Conservation (phyloP, 2,797 vertebrate species). For the Amblyopsis hoosieri region DNA sequence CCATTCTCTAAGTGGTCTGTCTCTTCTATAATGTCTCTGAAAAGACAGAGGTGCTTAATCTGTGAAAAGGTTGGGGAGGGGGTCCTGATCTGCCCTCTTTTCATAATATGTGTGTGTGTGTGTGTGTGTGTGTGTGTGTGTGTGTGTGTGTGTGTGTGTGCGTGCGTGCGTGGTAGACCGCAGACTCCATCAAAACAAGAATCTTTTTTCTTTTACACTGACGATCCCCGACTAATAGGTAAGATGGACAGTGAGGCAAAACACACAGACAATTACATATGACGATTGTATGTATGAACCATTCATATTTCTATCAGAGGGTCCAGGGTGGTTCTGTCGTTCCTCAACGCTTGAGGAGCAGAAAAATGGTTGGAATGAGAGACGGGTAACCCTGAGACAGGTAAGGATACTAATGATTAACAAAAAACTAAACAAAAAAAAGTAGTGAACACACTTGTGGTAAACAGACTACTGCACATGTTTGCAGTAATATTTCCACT, state of each 20-base stretch:
- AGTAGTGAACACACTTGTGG: too few species aligned
- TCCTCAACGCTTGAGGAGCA: constrained; percentile 65
- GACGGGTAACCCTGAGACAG: constrained; percentile 63
- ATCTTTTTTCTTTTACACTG: constrained; percentile 86
- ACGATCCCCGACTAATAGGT: constrained; percentile 86
- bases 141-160: constrained; percentile 1
- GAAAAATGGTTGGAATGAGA: constrained; percentile 75
- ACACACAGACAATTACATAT: not conserved
- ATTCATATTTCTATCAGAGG: constrained; percentile 60
- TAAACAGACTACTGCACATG: too few species aligned
- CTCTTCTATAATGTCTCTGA: too few species aligned
- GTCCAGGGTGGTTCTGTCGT: constrained; percentile 72
- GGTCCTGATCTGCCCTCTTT: not conserved
- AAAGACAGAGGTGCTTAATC: too few species aligned
- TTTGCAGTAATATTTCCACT: too few species aligned
- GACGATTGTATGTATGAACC: not conserved
- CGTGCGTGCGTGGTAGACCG: constrained; percentile 63
- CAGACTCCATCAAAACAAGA: constrained; percentile 41
- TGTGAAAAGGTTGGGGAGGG: too few species aligned
- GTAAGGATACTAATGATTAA: constrained; percentile 35
- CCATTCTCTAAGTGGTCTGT: too few species aligned
- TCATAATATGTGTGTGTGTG: not conserved
- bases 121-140: not conserved
- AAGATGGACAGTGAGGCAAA: constrained; percentile 8
- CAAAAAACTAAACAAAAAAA: too few species aligned